Evolutionary conservation across 2,113 vertebrate genomes (phyloP).

Genomic region (Nesogale talazaci): DNA sequence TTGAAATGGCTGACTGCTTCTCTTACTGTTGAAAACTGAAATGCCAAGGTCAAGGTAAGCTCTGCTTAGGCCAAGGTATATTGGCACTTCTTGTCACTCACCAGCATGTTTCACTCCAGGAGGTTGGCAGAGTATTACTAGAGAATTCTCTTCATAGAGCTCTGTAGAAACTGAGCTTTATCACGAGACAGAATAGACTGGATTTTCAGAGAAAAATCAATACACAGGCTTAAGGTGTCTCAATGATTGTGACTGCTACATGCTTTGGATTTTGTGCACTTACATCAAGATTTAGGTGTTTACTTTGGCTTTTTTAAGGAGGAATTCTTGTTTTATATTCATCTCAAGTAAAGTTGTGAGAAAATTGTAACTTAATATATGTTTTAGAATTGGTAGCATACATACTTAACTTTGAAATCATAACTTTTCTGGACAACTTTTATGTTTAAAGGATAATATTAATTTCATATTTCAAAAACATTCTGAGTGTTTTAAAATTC

Average conservation of each 20-base stretch:
- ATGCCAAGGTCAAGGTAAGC: constrained; percentile 43
- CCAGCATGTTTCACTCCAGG: not conserved
- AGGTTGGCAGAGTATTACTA: not conserved
- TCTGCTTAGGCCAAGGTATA: not conserved
- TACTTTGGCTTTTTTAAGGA: not conserved
- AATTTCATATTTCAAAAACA: too few relatives aligned
- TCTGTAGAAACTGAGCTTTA: not conserved
- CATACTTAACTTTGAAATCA: not conserved
- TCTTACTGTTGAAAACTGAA: constrained; percentile 22
- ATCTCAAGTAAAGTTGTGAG: not conserved
- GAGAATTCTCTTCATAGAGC: not conserved
- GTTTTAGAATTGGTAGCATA: not conserved
- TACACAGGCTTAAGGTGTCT: not conserved
- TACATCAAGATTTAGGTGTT: not conserved
- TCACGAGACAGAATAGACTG: not conserved
- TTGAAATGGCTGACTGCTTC: constrained; percentile 26
- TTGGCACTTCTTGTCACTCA: not conserved
- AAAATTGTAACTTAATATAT: not conserved
- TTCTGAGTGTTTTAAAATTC: too few relatives aligned
- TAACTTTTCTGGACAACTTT: not conserved
- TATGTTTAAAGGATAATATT: not conserved
- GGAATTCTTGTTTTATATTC: constrained; percentile 2
- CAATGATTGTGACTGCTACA: not conserved
- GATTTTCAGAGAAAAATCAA: constrained; percentile 28
- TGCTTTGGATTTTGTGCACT: not conserved